Base-by-base conservation (phyloP, 2,888 invertebrate species). In the Isotomurus palustris region DNA sequence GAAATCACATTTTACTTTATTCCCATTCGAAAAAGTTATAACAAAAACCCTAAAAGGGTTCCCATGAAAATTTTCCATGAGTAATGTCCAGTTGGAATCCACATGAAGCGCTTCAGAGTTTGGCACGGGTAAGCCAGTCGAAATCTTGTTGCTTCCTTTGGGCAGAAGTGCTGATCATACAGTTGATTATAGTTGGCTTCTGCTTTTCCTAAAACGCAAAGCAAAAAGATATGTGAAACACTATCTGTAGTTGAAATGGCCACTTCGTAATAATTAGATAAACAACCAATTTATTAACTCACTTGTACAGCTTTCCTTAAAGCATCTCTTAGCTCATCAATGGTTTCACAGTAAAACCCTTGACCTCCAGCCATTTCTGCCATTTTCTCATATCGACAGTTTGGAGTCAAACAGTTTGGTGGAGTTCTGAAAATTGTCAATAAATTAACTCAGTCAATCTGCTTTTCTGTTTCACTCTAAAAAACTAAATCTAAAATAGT, bases 101-200 rank as follows among this genome's bases (percentile, higher is more conserved):
- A 32, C 32, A 10, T 32, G 14, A 10, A 8, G 40, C 10, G 22
- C 19, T 19, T 82, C 81, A 91, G 71, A 91, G 78, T 76, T 94
- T 94, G 5, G 93, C 91, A 77, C 91, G 89, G 0, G 94, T 93
- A 4, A 94, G 79, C 94, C 94, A 94, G 73, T 82, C 86, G 75
- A 91, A 93, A 19, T 86, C 82, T 78, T 96, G 96, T 36, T 88
- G 84, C 76, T 94, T 95, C 65, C 95, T 83, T 74, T 88, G 90
- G 14, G 95, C 88, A 62, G 84, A 82, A 3, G 94, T 90, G 74
- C 84, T 85, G 54, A 96, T 96, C 72, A 90, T 83, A 24, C 94
- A 85, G 74, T 96, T 96, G 69, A 96, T 89, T 67, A 96, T 83
- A 62, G 86, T 86, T 0, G 94, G 92, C 58, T 83, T 82, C 75